Evolutionary conservation across 2,113 vertebrate species (phyloP), one percentile per base, ranked within the genome.

Genomic region (Cnemophilus loriae): DNA sequence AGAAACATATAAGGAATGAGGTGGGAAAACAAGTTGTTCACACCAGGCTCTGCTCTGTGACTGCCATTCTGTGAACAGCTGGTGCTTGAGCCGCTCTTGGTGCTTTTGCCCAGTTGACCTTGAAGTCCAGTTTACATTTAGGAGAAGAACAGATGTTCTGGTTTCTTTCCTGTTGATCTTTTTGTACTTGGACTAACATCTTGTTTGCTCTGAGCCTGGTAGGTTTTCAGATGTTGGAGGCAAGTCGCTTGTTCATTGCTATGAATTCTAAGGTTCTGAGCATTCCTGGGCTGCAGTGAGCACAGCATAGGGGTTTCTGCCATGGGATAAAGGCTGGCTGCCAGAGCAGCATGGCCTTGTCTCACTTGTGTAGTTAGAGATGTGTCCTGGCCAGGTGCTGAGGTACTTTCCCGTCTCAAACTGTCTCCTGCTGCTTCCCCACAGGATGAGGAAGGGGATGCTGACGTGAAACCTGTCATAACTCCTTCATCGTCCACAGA

Each of bases 361-460:
- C 26, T 68, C 4, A 0, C 17, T 49, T 59, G 18, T 14, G 24
- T 32, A 17, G 21, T 50, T 55, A 64, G 12, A 69, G 37, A 33
- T 65, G 33, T 61, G n/a, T 61, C n/a, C 42, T 80, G 60, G 16
- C 16, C 50, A 39, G 65, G 50, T 37, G 78, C 57, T 68, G 79
- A 49, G 53, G 17, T 69, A n/a, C 21, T 42, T 67, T 26, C 52
- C 75, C 37, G n/a, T 77, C 74, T 87, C 84, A 69, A 63, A n/a
- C 37, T 50, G 42, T 95, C 27, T 64, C 71, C 64, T 93, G 14
- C 82, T 94, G 96, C 77, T 96, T 96, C 94, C 84, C 79, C 94
- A 76, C 96, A 99, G 99, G 97, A 98, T 60, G 97, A 98, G 73
- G 98, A 99, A 50, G 97, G 96, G 81, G 98, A 98, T 75, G 94